Evolutionary conservation across 2,113 vertebrate genomes (phyloP), one percentile per base, ranked within the genome.

Genomic region (Oenanthe melanoleuca): DNA sequence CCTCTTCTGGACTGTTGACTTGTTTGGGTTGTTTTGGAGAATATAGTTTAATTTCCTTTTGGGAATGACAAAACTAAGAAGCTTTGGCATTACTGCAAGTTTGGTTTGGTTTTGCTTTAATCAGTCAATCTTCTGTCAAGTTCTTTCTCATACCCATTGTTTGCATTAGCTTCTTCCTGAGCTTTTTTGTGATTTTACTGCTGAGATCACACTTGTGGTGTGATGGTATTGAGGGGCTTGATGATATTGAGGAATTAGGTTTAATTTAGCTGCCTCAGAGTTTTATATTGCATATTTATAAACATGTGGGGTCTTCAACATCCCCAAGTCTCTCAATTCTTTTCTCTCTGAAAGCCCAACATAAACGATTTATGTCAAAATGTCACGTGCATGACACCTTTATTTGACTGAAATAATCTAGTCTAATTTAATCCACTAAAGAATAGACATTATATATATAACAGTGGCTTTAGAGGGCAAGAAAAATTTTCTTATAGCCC

Each of bases 61-160:
- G 6, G 6, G 7, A 2, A 60, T 38, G 45, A 31, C 5, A 49
- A 64, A 80, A 64, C 16, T 15, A 17, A 21, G 6, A 71, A 60
- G 21, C 29, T 89, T 84, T 64, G 78, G 5, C 14, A n/a, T 65
- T 18, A 5, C 8, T 64, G 6, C 8, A 4, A 38, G 2, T 37
- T 49, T 8, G 5, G 3, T 24, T 77, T 33, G 23, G 11, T 40
- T 60, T 40, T 23, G 5, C 42, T 34, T 26, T 1, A 45, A 10
- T 12, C 2, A 6, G 5, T 29, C 34, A 38, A 38, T 65, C 12
- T 4, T 65, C 14, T 4, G 1, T 50, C 14, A 29, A 8, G 4
- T 52, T 69, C 11, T 42, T 92, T 78, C 12, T 61, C 5, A 1
- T 40, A 18, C 7, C 4, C 1, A 0, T 23, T 16, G 4, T 56